These are phyloP conservation scores for Holotrichia oblita DNA, from an alignment of 1,140 invertebrate species.

Conservation along the genomic window DNA sequence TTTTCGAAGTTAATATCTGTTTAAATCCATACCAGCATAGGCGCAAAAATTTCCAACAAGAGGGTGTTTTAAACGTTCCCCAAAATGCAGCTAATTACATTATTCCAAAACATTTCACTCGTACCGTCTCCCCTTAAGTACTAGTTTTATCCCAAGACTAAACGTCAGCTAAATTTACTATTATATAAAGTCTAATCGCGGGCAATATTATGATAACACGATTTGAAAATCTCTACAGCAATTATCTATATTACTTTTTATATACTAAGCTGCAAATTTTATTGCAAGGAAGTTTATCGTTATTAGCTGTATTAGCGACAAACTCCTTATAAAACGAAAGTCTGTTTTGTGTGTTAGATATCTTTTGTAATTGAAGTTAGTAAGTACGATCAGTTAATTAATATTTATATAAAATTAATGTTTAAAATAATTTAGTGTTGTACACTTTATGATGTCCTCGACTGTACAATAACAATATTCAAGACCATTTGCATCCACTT, in stretches of 20 bases:
- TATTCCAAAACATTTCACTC: constrained; percentile 31
- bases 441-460: neutral
- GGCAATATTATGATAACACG: neutral
- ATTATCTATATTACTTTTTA: too few species aligned
- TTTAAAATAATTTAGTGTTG: too few species aligned
- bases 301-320: too few species aligned
- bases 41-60: constrained; percentile 11
- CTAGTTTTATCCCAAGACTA: neutral
- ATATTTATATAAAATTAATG: too few species aligned
- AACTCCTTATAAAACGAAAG: too few species aligned
- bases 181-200: neutral
- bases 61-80: constrained; percentile 26
- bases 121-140: neutral
- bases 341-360: too few species aligned
- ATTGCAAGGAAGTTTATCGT: too few species aligned
- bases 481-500: neutral
- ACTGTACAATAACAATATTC: neutral
- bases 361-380: too few species aligned
- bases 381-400: too few species aligned
- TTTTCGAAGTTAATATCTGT: neutral
- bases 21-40: neutral
- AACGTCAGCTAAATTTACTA: neutral
- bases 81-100: constrained; percentile 31
- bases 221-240: too few species aligned
- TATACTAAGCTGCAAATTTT: too few species aligned